Percentiles rank a stretch among this genome's conserved stretches.
phyloP scores from a whole-genome alignment of 1,140 invertebrate genomes.

The Achatina immaculata region DNA sequence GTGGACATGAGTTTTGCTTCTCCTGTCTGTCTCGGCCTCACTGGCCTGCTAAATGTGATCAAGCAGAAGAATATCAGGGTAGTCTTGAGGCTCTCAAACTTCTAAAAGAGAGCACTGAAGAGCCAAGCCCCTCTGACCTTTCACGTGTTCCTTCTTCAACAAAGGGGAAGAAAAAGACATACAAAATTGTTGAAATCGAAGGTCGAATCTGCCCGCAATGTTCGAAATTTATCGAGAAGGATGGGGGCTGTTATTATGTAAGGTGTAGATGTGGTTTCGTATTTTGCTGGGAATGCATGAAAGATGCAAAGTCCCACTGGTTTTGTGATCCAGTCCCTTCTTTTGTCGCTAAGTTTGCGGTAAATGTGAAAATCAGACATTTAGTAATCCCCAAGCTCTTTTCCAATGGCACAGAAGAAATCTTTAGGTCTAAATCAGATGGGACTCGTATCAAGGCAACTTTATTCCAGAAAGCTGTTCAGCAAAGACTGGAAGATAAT shows the following conservation, averaged over 20 bases:
- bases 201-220: slow-evolving; percentile 41
- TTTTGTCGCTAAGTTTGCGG: not conserved
- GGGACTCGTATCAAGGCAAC: not conserved
- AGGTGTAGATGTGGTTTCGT: slow-evolving; percentile 23
- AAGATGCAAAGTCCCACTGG: not conserved
- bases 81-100: slow-evolving; percentile 17
- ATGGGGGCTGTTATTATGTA: slow-evolving; percentile 42
- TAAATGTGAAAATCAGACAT: not conserved
- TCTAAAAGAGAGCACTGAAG: not conserved
- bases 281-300: slow-evolving; percentile 39
- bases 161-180: not conserved
- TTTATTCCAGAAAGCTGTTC: slow-evolving; percentile 1
- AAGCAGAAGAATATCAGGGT: slow-evolving; percentile 37
- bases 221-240: slow-evolving; percentile 39
- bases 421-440: too few species aligned
- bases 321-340: not conserved
- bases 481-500: not conserved
- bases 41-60: slow-evolving; percentile 56
- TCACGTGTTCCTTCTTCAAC: not conserved
- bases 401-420: too few species aligned
- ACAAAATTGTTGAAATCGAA: not conserved
- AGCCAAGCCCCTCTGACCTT: too few species aligned
- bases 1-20: slow-evolving; percentile 53
- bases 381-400: not conserved
- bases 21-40: slow-evolving; percentile 49